These are phyloP conservation scores for Drosophila orena DNA, from an alignment of 1,140 invertebrate genomes.

Conservation along the genomic window DNA sequence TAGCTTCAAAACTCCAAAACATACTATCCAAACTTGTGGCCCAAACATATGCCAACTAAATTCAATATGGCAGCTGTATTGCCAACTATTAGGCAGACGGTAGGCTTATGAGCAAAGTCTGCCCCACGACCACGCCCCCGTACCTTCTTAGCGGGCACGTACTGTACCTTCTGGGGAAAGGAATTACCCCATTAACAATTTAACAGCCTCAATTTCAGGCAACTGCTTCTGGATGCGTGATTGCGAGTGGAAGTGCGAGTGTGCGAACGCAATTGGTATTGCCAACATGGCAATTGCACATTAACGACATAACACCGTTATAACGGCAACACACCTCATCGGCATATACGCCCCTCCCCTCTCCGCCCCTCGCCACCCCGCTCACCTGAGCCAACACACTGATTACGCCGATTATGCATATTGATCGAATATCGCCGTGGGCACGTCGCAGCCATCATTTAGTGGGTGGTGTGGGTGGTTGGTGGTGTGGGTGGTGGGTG, in stretches of 20 bases:
- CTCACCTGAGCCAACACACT: constrained; percentile 36
- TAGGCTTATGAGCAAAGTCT: background rate
- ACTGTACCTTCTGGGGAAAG: constrained; percentile 55
- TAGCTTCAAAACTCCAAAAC: background rate
- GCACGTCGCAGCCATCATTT: constrained; percentile 71
- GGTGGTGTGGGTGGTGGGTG: too few relatives aligned
- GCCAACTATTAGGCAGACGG: constrained; percentile 17
- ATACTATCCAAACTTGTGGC: background rate
- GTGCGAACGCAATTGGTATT: constrained; percentile 52
- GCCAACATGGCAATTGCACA: constrained; percentile 84
- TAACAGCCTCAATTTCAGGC: constrained; percentile 70
- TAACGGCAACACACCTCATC: constrained; percentile 54
- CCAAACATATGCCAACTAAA: constrained; percentile 11
- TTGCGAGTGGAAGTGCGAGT: constrained; percentile 17
- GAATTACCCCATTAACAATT: constrained; percentile 79
- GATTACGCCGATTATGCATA: constrained; percentile 78
- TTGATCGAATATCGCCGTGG: constrained; percentile 62
- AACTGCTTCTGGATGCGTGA: constrained; percentile 38
- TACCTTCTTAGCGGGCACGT: constrained; percentile 21
- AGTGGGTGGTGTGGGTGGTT: constrained; percentile 6
- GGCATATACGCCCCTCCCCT: background rate
- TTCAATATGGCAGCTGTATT: constrained; percentile 12
- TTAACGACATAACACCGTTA: constrained; percentile 83
- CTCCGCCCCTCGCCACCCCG: background rate
- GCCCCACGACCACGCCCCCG: background rate